Evolutionary conservation across 1,140 invertebrate species (phyloP).

Genomic region (Popillia japonica): DNA sequence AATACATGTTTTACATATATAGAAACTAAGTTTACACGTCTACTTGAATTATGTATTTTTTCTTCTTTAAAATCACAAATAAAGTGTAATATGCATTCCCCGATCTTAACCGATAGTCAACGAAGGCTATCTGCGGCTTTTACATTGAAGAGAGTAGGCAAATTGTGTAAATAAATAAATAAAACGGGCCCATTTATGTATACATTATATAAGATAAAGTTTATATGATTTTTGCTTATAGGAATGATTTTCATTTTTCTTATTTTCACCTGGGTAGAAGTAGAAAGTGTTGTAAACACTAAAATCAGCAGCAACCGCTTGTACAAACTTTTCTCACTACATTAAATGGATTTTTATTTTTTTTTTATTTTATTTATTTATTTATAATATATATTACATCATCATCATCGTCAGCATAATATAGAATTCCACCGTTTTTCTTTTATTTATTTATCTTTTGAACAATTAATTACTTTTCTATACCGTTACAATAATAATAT

Average conservation of each 20-base stretch:
- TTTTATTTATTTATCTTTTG: constrained; percentile 19
- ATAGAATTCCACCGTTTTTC: constrained; percentile 11
- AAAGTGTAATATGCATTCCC: constrained; percentile 58
- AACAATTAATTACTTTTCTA: constrained; percentile 22
- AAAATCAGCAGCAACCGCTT: constrained; percentile 21
- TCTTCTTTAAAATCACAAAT: constrained; percentile 40
- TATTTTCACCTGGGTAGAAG: constrained; percentile 14
- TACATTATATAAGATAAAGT: constrained; percentile 12
- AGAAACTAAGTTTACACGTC: constrained; percentile 55
- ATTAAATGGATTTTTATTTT: constrained; percentile 7
- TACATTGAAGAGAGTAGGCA: not conserved
- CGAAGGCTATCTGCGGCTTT: constrained; percentile 27
- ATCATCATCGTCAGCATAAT: constrained; percentile 17
- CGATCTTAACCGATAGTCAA: constrained; percentile 53
- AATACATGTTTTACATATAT: constrained; percentile 56
- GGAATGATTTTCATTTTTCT: not conserved
- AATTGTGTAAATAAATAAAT: constrained; percentile 1
- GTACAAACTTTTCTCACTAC: constrained; percentile 23
- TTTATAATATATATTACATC: constrained; percentile 33
- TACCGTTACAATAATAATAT: constrained; percentile 27
- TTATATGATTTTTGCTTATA: constrained; percentile 19
- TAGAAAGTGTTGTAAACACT: constrained; percentile 12
- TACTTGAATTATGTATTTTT: constrained; percentile 41
- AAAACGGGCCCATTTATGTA: constrained; percentile 18
- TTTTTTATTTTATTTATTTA: constrained; percentile 28